Base-by-base conservation (phyloP, 2,797 vertebrate genomes). In the Rhyacichthys aspro region DNA sequence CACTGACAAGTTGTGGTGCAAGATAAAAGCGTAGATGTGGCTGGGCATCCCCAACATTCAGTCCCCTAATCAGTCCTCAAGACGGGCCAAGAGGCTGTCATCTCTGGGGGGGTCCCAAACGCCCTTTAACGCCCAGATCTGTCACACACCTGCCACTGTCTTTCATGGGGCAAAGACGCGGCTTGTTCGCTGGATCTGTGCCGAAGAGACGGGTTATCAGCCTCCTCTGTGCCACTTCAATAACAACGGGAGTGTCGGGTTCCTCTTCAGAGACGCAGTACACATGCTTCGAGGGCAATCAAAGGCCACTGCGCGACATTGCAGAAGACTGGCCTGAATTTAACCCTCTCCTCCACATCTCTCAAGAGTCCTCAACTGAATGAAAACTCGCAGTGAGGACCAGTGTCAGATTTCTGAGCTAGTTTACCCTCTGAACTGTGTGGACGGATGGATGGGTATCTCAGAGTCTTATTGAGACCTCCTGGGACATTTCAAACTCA, bases 101-200 rank as follows among this genome's bases (percentile, higher is more conserved):
- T 89, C 89, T 89, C 77, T 69, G 70, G 82, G 88, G 16, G 81
- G 80, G 89, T 85, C 84, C 71, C 68, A 49, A 85, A 72, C 18
- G 57, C 85, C 71, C 64, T 81, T 74, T 73, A 78, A 73, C 68
- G 59, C 84, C 74, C 70, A 59, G 85, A 86, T 91, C 89, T 83
- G 77, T 89, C 88, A 83, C 83, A 86, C 91, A 92, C 85, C 91
- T 92, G 90, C 81, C 84, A 78, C 86, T 86, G 89, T 92, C 89
- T 73, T 88, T 91, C 88, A 88, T 52, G 58, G 71, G 58, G 63
- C 72, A 50, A 54, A 64, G 82, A 67, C 76, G 64, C 78, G 23
- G 73, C 69, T 78, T 62, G 46, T 58, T 70, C 65, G 59, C 79
- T 81, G 81, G 79, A 86, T 81, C 86, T 57, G 53, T 52, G 77